phyloP scores from a whole-genome alignment of 2,113 vertebrate genomes.

The Hippocampus comes region DNA sequence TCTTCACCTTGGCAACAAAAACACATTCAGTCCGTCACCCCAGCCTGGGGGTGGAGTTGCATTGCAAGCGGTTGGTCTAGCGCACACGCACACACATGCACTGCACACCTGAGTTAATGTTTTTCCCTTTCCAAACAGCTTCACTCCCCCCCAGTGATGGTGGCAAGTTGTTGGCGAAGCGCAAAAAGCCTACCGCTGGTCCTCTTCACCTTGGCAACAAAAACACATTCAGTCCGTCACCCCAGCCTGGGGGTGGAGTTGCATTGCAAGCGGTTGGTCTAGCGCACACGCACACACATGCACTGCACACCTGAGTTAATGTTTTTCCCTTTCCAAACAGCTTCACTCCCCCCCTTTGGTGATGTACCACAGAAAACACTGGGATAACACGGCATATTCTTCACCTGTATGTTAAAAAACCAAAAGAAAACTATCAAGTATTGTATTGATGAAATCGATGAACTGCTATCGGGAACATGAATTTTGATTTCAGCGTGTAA shows the following conservation, averaged over 20 bases:
- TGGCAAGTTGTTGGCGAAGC: background rate
- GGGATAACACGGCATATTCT: too few species aligned
- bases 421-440: too few species aligned
- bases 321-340: conserved; percentile 19
- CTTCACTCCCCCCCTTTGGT: too few species aligned
- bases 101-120: conserved; percentile 4
- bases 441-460: too few species aligned
- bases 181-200: background rate
- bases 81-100: conserved; percentile 5
- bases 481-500: too few species aligned
- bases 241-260: background rate
- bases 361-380: too few species aligned
- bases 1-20: conserved; percentile 24
- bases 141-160: conserved; percentile 7
- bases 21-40: conserved; percentile 1
- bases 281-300: conserved; percentile 8
- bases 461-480: too few species aligned
- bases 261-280: background rate
- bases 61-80: background rate
- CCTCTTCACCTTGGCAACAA: conserved; percentile 25
- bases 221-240: conserved; percentile 4
- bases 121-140: conserved; percentile 17
- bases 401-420: too few species aligned
- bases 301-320: conserved; percentile 2
- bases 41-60: background rate